phyloP scores from a whole-genome alignment of 2,888 invertebrate species.

The Augiades crinisus region DNA sequence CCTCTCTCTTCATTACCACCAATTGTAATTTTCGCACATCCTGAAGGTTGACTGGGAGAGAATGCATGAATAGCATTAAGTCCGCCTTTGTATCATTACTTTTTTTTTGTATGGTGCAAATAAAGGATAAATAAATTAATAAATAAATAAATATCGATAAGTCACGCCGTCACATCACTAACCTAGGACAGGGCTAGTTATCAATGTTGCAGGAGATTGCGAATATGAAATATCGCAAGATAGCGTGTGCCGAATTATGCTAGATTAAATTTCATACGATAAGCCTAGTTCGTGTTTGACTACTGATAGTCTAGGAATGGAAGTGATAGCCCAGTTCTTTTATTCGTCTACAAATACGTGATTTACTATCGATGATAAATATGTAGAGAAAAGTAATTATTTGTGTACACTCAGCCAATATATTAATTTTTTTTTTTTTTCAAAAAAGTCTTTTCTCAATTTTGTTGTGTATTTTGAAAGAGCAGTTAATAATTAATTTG shows the following conservation, averaged over 20 bases:
- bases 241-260: conserved; percentile 66
- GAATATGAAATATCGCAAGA: conserved; percentile 59
- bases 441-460: too few species aligned
- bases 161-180: conserved; percentile 52
- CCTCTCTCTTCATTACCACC: too few species aligned
- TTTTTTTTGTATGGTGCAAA: too few species aligned
- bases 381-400: too few species aligned
- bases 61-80: too few species aligned
- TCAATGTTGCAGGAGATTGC: conserved; percentile 66
- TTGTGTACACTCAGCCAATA: not conserved
- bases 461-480: too few species aligned
- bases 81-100: too few species aligned
- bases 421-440: too few species aligned
- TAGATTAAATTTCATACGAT: conserved; percentile 50
- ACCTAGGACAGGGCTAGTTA: conserved; percentile 70
- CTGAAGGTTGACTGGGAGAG: too few species aligned
- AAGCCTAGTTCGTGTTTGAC: conserved; percentile 36
- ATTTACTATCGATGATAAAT: not conserved
- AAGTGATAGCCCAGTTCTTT: conserved; percentile 7
- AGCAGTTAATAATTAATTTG: too few species aligned
- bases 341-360: not conserved
- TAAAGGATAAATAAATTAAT: too few species aligned
- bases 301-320: conserved; percentile 24
- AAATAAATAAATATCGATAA: conserved; percentile 32
- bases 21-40: too few species aligned